Percentiles rank a stretch among this genome's conserved stretches.
Conservation (phyloP, 2,113 vertebrate genomes). For the Anseranas semipalmata region DNA sequence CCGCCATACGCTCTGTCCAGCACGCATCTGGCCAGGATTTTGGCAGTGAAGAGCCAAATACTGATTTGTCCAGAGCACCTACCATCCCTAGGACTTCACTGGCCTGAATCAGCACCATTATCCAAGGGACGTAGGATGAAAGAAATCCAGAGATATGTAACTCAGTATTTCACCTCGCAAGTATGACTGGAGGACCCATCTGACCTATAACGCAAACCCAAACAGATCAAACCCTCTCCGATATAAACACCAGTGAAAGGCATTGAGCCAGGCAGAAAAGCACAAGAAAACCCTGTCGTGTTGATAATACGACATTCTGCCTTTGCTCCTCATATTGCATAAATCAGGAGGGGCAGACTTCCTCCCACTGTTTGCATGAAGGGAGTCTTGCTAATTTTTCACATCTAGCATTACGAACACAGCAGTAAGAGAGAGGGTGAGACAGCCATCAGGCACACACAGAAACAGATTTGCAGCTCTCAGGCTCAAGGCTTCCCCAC, state of each 20-base stretch:
- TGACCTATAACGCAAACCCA: neutral
- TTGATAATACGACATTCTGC: neutral
- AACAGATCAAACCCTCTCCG: neutral
- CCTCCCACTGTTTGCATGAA: neutral
- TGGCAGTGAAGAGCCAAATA: neutral
- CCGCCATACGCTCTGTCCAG: neutral
- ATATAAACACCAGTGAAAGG: neutral
- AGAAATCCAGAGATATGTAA: neutral
- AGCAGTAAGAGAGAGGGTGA: neutral
- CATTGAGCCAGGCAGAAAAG: neutral
- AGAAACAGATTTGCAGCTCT: neutral
- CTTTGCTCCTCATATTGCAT: neutral
- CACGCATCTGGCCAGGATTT: neutral
- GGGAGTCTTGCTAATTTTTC: neutral
- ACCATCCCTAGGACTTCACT: neutral
- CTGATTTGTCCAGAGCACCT: neutral
- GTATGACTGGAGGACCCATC: neutral
- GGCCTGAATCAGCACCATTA: neutral
- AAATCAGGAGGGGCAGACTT: neutral
- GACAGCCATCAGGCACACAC: neutral
- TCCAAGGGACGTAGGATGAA: neutral
- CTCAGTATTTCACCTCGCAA: neutral
- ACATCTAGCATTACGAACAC: neutral
- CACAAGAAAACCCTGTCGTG: neutral
- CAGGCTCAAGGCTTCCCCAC: slow-evolving; percentile 43